These are phyloP conservation scores for Hesperophylax magnus DNA, from an alignment of 1,140 invertebrate genomes.

Conservation along the genomic window DNA sequence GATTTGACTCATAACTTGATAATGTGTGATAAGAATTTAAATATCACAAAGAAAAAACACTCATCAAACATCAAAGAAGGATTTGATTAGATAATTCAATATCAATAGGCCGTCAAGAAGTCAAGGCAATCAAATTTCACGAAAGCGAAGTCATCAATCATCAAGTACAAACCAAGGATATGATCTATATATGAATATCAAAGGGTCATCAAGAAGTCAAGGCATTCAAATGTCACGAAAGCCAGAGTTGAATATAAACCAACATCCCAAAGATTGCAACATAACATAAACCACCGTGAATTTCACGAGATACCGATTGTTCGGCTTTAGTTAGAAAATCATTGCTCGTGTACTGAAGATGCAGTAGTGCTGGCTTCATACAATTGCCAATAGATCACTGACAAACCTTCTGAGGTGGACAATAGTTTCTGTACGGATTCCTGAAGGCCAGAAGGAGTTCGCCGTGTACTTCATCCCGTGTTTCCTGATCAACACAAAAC, in stretches of 20 bases:
- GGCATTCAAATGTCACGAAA: too few species aligned
- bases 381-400: neutral
- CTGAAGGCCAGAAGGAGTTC: slow-evolving; percentile 1
- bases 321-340: slow-evolving; percentile 2
- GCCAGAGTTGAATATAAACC: too few species aligned
- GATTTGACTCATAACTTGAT: too few species aligned
- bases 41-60: too few species aligned
- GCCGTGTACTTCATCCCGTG: neutral
- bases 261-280: too few species aligned
- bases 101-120: too few species aligned
- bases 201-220: too few species aligned
- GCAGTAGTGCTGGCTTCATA: slow-evolving; percentile 1
- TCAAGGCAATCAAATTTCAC: neutral
- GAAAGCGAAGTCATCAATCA: neutral
- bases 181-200: too few species aligned
- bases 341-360: neutral
- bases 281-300: neutral
- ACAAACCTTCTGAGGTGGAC: slow-evolving; percentile 16
- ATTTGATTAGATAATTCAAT: too few species aligned
- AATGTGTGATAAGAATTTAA: too few species aligned
- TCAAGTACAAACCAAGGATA: too few species aligned
- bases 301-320: neutral
- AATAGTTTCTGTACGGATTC: neutral
- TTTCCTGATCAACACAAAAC: neutral
- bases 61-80: too few species aligned